phyloP scores from a whole-genome alignment of 92 coral and sea anemone species.

The Ricordea florida region DNA sequence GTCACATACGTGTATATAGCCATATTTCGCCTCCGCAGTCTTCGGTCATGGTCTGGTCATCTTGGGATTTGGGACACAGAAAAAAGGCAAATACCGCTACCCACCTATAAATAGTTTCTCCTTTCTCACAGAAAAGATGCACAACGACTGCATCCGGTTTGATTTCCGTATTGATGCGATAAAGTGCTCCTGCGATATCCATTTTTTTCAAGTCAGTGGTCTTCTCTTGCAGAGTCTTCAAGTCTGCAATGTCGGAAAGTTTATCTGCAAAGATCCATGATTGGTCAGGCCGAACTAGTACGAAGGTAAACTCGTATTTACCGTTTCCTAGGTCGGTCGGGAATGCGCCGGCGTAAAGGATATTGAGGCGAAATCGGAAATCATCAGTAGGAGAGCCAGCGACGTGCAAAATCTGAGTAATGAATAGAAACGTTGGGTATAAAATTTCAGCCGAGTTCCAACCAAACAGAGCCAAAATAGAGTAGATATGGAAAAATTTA shows the following conservation, averaged over 20 bases:
- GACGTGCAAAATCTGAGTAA: not conserved
- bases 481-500: too few species aligned
- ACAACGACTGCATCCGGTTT: conserved; percentile 6
- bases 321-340: not conserved
- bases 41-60: too few species aligned
- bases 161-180: not conserved
- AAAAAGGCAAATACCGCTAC: too few species aligned
- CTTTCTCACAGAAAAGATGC: conserved; percentile 9
- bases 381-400: conserved; percentile 8
- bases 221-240: not conserved
- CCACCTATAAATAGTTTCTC: conserved; percentile 22
- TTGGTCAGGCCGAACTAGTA: not conserved
- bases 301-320: not conserved
- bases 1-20: too few species aligned
- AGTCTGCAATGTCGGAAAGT: not conserved
- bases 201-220: not conserved
- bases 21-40: too few species aligned
- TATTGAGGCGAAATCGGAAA: not conserved
- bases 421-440: not conserved
- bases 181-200: not conserved
- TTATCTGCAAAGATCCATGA: not conserved
- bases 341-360: not conserved
- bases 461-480: too few species aligned
- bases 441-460: too few species aligned
- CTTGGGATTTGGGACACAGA: too few species aligned